A percentile compares a stretch with the other conserved stretches of the same genome.
phyloP scores from a whole-genome alignment of 2,888 invertebrate genomes.

The Luperina nickerlii region DNA sequence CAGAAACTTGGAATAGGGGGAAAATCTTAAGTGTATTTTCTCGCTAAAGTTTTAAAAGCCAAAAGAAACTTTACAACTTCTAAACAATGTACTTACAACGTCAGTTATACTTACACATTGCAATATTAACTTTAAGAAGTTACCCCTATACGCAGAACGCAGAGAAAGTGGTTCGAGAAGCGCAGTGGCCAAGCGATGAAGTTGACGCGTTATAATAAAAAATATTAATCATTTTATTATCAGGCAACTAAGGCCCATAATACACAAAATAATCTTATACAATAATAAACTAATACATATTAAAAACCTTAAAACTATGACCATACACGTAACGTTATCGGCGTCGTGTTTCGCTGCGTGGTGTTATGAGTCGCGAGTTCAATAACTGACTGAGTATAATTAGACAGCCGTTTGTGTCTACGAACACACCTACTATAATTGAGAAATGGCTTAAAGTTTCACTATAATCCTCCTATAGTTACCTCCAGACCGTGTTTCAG shows the following conservation, averaged over 20 bases:
- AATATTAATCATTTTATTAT: no score
- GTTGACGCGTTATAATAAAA: background rate
- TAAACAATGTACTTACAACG: slow-evolving; percentile 50
- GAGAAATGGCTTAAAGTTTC: background rate
- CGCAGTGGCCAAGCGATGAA: background rate
- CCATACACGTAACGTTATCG: no score
- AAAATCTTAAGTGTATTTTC: slow-evolving; percentile 56
- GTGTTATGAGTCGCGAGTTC: background rate
- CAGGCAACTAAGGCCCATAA: no score
- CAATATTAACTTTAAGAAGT: slow-evolving; percentile 14
- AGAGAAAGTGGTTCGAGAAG: background rate
- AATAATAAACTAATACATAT: no score
- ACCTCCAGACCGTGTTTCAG: background rate
- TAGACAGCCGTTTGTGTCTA: background rate
- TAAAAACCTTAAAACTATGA: no score
- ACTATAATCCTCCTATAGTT: background rate
- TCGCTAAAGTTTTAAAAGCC: slow-evolving; percentile 57
- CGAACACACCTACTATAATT: background rate
- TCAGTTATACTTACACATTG: slow-evolving; percentile 25
- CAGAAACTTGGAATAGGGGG: slow-evolving; percentile 49
- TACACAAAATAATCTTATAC: no score
- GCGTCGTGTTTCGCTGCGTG: no score
- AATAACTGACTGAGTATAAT: background rate
- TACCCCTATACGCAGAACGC: background rate
- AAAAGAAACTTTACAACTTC: slow-evolving; percentile 41